A percentile compares a stretch with the other conserved stretches of the same genome.
Evolutionary conservation across 2,113 vertebrate genomes (phyloP).

Genomic region (Pituophis catenifer): DNA sequence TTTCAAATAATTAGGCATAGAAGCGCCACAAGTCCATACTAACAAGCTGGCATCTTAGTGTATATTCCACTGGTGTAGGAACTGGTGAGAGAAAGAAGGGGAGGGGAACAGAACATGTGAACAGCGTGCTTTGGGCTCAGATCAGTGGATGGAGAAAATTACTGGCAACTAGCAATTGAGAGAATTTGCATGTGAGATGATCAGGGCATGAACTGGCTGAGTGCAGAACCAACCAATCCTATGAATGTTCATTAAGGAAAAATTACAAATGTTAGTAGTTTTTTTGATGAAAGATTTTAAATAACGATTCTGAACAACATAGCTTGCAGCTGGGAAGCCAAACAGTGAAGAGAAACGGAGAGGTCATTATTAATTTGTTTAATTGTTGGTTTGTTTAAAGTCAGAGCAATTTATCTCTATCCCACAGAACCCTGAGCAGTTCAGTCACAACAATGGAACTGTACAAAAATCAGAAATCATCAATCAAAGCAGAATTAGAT

Average conservation of each 20-base stretch:
- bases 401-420: background rate
- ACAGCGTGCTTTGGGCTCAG: background rate
- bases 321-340: background rate
- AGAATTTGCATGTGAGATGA: background rate
- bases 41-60: background rate
- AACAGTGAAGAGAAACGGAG: background rate
- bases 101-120: background rate
- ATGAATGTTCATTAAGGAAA: background rate
- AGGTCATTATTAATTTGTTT: background rate
- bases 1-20: background rate
- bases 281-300: background rate
- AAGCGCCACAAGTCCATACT: background rate
- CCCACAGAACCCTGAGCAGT: background rate
- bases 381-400: background rate
- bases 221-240: background rate
- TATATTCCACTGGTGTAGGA: background rate
- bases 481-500: background rate
- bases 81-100: background rate
- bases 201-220: background rate
- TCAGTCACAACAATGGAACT: background rate
- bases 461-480: background rate
- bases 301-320: background rate
- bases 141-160: background rate
- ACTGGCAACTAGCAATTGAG: background rate
- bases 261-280: background rate